Base-by-base conservation (phyloP, 2,113 vertebrate genomes). In the Cephalopholis sonnerati region DNA sequence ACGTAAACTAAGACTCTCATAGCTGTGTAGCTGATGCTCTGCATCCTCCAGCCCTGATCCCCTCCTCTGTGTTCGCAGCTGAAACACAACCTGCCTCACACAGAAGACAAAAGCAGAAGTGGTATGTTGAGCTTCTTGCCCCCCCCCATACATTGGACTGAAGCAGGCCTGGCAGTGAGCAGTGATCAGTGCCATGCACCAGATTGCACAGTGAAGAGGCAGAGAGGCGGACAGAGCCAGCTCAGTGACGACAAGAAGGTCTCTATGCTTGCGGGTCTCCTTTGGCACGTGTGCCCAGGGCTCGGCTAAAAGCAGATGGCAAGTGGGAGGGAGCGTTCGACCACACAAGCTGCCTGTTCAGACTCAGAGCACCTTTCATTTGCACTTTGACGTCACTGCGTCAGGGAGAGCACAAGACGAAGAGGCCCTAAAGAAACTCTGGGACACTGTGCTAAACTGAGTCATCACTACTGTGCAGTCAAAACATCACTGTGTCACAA, bases 151-250 rank as follows among this genome's bases (percentile, higher is more conserved):
- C 79, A 87, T 75, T n/a, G 66, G 55, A 77, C 87, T 68, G 67
- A 80, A 70, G 64, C 59, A 83, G 79, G 71, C 72, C 84, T 88
- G 91, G 67, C 67, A 84, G 83, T 51, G 84, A 87, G 78, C 74
- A 53, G 70, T 64, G 82, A 90, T 84, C 90, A 91, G 95, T 95
- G 91, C 95, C 95, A 94, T 93, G 94, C 94, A 93, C 93, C 90
- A 94, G 90, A 93, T 76, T 93, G 91, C 93, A 93, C 94, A 89
- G 77, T 89, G 83, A 82, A 87, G 86, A 88, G 88, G 87, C 90
- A 55, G 79, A 89, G 91, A 84, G 72, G 72, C 82, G 51, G 83
- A 89, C 79, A 88, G 87, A 91, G 86, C 79, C 81, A 32, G 90
- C 92, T 93, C 89, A 78, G 85, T 89, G 87, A 79, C 87, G 87